Base-by-base conservation (phyloP, 2,888 invertebrate species). In the Erebia aethiops region DNA sequence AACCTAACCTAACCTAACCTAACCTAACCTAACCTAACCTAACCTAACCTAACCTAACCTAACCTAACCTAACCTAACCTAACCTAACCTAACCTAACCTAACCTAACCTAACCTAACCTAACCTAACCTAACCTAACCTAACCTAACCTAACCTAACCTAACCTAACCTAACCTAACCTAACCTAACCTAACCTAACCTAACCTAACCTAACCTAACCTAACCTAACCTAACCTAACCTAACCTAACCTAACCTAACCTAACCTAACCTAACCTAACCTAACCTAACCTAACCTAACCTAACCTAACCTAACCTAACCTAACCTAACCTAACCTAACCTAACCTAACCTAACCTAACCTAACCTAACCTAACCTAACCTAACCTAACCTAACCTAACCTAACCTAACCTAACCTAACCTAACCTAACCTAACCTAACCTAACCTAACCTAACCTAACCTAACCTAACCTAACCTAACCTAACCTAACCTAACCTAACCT, bases 11-110 rank as follows among this genome's bases (percentile, higher is more conserved):
- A 71, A 73, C 73, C 74, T 74, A 71, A 68, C 73, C 74, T 72
- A 71, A 76, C 76, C 74, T 72, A 76, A 77, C 75, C 74, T 75
- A 74, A 74, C 75, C 74, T 72, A 72, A 70, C 72, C 71, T 70
- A 74, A 74, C 74, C 74, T 72, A 73, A 76, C 73, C 74, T 74
- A 76, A 74, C 75, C 74, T 74, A 76, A 76, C 74, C 74, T 74
- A 76, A 74, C 76, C 74, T 74, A 76, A 76, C 74, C 79, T 75
- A 72, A 70, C 70, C 68, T 71, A 71, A 72, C 72, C 74, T 70
- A 77, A 77, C 73, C 76, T 72, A 71, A 74, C 75, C 69, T 66
- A 74, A 71, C 70, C 70, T 69, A 71, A 74, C 71, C 70, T 71
- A 67, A 71, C 69, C 62, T 67, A 71, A 73, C 70, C 70, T 71